Evolutionary conservation across 30 jellyfish, hydroid and myxozoan species (phyloP).

Genomic region (Aurelia sp.): DNA sequence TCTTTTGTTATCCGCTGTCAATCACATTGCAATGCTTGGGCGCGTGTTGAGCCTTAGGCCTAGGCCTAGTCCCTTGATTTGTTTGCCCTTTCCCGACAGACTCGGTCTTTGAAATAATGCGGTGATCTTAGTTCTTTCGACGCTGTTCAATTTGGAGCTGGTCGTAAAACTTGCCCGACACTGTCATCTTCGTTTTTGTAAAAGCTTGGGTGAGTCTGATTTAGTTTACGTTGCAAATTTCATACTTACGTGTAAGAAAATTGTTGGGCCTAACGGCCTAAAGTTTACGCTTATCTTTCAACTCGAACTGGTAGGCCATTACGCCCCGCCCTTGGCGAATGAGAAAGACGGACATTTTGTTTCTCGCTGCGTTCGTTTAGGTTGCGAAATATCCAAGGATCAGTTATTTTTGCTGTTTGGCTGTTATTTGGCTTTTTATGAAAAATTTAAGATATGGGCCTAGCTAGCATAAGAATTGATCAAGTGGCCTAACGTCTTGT

Average conservation of each 20-base stretch:
- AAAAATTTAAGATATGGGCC: no score
- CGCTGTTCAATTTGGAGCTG: conserved; percentile 4
- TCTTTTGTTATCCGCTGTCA: conserved; percentile 56
- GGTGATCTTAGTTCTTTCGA: conserved; percentile 18
- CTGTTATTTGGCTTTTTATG: no score
- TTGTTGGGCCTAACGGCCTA: conserved; percentile 73
- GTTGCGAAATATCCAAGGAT: no score
- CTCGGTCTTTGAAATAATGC: conserved; percentile 33
- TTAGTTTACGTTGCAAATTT: neutral
- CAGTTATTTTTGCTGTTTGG: no score
- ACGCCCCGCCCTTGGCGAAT: conserved; percentile 70
- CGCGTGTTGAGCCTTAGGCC: conserved; percentile 81
- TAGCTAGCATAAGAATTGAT: no score
- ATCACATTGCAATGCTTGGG: conserved; percentile 17
- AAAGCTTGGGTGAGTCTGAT: conserved; percentile 28
- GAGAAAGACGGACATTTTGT: conserved; percentile 55
- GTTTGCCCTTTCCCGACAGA: conserved; percentile 27
- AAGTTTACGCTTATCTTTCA: conserved; percentile 1
- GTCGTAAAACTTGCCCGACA: neutral
- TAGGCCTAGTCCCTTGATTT: conserved; percentile 75
- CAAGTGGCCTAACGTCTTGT: no score
- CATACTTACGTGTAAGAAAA: neutral
- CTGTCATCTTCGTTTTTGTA: neutral
- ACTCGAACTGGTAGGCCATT: conserved; percentile 18
- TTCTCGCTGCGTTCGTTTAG: neutral